Evolutionary conservation across 2,113 vertebrate genomes (phyloP), one percentile per base, ranked within the genome.

Genomic region (Enhydra lutris): DNA sequence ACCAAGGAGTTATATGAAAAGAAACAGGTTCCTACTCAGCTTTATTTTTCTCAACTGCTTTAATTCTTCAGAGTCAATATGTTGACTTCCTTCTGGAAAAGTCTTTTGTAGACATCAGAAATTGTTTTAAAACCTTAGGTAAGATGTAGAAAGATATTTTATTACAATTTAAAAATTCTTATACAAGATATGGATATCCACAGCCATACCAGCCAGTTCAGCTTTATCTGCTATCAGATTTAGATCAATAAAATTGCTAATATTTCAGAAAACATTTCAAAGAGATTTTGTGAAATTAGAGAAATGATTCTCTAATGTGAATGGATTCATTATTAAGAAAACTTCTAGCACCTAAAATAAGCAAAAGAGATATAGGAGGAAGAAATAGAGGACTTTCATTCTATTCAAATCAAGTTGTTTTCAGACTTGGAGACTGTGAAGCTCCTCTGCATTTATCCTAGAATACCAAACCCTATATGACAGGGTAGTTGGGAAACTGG

Each of bases 281-380:
- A 78, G 29, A 67, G 2, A 39, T 42, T 50, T 85, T 21, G 91
- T 92, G 39, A 88, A 87, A 61, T 83, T 74, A 73, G 7, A 59
- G 29, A 52, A 89, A 83, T 84, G 7, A 26, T 52, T 73, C 24
- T 84, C 29, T 92, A n/a, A 15, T 86, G 9, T 91, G 14, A 85
- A n/a, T 96, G 21, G 45, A 24, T 73, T n/a, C 31, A 10, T 94
- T 87, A 83, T 74, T 83, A 94, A 80, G n/a, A n/a, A 92, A 96
- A 93, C 0, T 78, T 80, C 59, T 63, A 55, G 45, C 34, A 57
- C 21, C 36, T 86, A 94, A 97, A 95, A 42, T 63, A 23, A 91
- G 23, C 57, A 82, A 74, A 90, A 29, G 69, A 79, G 47, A 65
- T 71, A 36, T 2, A 94, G 57, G 13, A 80, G 67, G 24, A 17